Evolutionary conservation across 2,113 vertebrate species (phyloP), one percentile per base, ranked within the genome.

Genomic region (Sphyrna mokarran): DNA sequence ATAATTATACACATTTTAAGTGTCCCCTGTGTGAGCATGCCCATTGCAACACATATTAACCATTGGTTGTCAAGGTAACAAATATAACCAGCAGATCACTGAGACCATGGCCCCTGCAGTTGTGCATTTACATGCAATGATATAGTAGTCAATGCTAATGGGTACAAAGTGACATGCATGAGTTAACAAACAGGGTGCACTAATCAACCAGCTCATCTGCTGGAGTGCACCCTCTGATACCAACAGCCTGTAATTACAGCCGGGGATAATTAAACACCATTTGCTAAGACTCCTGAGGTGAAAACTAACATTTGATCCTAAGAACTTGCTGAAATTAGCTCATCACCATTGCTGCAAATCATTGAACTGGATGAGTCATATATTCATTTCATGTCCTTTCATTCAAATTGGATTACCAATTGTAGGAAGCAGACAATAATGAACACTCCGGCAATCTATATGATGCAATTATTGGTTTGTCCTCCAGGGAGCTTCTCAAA

Each of bases 61-160:
- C 69, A 95, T 29, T 7, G 20, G 68, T 95, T 72, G 94, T 95
- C 94, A 95, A 33, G 94, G 94, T 54, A 70, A 95, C 94, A 95
- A 72, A 95, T 95, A 72, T 54, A 94, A 37, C 26, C 40, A 72
- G 69, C 43, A 54, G 69, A 48, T 14, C 63, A 70, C 40, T 43
- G 93, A 4, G 20, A 43, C 69, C 11, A 37, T 76, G 43, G 40
- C 18, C 69, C 23, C 16, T 70, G 9, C 61, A 61, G n/a, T 72
- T 4, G 10, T 40, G 20, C 3, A 48, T 7, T 72, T 72, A 40
- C 40, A 72, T 54, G 69, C 94, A 76, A 14, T 29, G 40, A 43
- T 54, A 72, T 76, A 61, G 48, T 0, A 72, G 68, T 54, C 68
- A 72, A 16, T 54, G 22, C 14, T 95, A 43, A 76, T 54, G 37